Base-by-base conservation (phyloP, 2,797 vertebrate species). In the Mus minutoides region DNA sequence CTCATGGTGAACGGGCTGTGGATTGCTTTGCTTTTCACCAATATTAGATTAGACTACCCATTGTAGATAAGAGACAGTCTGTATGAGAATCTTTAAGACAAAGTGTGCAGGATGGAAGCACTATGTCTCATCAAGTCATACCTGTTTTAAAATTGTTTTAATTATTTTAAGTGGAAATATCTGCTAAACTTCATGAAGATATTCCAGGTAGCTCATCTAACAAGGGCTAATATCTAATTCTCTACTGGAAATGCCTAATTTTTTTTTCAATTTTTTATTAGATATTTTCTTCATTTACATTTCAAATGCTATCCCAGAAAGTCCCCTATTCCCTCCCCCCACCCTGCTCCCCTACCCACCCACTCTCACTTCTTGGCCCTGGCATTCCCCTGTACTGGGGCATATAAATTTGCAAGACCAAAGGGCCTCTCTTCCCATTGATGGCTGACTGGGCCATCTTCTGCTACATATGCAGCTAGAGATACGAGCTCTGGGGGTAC, bases 1-100 rank as follows among this genome's bases (percentile, higher is more conserved):
- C 97, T 97, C 69, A 90, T 97, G 97, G 95, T 97, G 97, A 97
- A 97, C 97, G 97, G 97, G 96, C 97, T 98, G 97, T 98, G 97
- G 97, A 97, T 98, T 93, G 90, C 97, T 97, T 97, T 97, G 97
- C 97, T 98, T 90, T 98, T 98, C 96, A 96, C 82, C 95, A 95
- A 85, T 94, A 92, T 97, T 96, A 92, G 78, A 94, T 96, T 91
- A 94, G 90, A 94, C 79, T 97, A 97, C 95, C 95, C 98, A 93
- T 98, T 96, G 97, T 86, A 97, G 90, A 97, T n/a, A 94, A 49
- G 79, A 96, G 97, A 8, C 7, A 34, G 0, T 64, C 17, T 64
- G 7, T 97, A 92, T 95, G 97, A 94, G 93, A 86, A 64, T 4
- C 0, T 94, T 92, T 82, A 85, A 94, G 96, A 92, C 43, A 73